A percentile compares a stretch with the other conserved stretches of the same genome.
Evolutionary conservation across 2,797 vertebrate species (phyloP).

Genomic region (Phrynocephalus vlangalii): DNA sequence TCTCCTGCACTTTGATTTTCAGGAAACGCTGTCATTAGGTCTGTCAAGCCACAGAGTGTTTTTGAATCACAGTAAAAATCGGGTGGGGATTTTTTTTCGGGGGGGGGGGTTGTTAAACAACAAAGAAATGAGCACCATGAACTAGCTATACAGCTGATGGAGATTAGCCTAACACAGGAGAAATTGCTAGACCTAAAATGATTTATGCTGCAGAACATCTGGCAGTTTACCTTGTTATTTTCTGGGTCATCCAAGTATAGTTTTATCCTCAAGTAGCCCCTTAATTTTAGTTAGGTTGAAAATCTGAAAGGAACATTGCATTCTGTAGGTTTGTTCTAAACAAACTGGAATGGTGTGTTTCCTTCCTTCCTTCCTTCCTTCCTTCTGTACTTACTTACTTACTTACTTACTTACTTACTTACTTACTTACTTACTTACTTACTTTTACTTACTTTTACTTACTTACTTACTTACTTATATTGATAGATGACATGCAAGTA

Average conservation of each 20-base stretch:
- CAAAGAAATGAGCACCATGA: neutral
- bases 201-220: neutral
- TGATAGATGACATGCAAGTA: too few species aligned
- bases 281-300: neutral
- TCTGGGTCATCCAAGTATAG: neutral
- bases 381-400: too few species aligned
- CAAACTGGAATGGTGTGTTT: neutral
- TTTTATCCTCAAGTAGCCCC: neutral
- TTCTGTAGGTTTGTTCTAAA: neutral
- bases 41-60: neutral
- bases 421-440: too few species aligned
- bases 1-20: conserved; percentile 18
- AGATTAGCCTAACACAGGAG: conserved; percentile 15
- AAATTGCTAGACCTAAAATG: neutral
- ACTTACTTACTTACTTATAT: too few species aligned
- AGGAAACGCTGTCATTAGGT: neutral
- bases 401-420: too few species aligned
- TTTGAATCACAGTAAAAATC: neutral
- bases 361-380: too few species aligned
- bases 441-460: too few species aligned
- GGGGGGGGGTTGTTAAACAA: neutral
- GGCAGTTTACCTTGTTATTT: neutral
- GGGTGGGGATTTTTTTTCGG: too few species aligned
- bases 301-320: neutral
- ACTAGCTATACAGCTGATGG: conserved; percentile 3